Evolutionary conservation across 1,140 invertebrate genomes (phyloP).

Genomic region (Drosophila ambigua): DNA sequence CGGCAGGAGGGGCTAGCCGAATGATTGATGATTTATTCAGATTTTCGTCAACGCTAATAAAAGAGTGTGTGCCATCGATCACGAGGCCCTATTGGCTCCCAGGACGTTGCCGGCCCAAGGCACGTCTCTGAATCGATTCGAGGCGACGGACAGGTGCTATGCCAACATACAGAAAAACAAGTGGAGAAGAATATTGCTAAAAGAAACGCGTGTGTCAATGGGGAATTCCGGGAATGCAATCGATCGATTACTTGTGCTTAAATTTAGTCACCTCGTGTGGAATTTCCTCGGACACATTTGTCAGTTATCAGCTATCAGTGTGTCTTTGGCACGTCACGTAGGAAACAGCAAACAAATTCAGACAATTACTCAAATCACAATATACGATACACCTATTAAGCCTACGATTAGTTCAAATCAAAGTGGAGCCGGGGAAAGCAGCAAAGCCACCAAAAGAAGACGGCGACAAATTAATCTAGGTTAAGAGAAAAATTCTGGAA

Average conservation of each 20-base stretch:
- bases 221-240: constrained; percentile 41
- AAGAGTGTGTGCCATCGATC: constrained; percentile 62
- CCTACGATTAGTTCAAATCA: constrained; percentile 11
- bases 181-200: constrained; percentile 21
- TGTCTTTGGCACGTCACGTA: constrained; percentile 49
- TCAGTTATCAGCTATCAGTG: constrained; percentile 24
- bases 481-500: constrained; percentile 25
- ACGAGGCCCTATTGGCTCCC: constrained; percentile 10
- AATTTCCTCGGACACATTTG: constrained; percentile 25
- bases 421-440: not conserved
- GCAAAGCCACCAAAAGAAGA: not conserved
- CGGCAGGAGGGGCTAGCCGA: constrained; percentile 5
- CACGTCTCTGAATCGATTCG: not conserved
- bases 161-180: not conserved
- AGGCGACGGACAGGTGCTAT: constrained; percentile 15
- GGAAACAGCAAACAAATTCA: constrained; percentile 25
- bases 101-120: constrained; percentile 4
- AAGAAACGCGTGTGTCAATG: constrained; percentile 19
- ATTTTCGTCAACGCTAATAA: constrained; percentile 56
- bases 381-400: constrained; percentile 37
- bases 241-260: constrained; percentile 13
- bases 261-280: not conserved
- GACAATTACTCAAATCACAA: constrained; percentile 32
- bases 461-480: constrained; percentile 24
- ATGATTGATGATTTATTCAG: constrained; percentile 70